Evolutionary conservation across 2,888 invertebrate genomes (phyloP).

Genomic region (Tridacna gigas): DNA sequence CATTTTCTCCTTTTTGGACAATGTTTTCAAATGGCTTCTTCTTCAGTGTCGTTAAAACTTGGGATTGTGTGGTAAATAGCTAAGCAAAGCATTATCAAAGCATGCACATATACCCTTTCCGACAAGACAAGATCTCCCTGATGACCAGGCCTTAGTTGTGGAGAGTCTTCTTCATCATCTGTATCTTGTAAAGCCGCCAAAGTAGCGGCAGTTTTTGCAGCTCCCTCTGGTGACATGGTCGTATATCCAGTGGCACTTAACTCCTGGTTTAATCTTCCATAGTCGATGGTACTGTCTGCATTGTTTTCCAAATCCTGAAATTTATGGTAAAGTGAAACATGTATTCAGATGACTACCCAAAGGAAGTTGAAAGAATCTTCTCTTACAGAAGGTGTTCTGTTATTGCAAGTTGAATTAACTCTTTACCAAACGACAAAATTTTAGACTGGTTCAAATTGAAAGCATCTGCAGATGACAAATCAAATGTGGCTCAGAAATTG

Average conservation of each 20-base stretch:
- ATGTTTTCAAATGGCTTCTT: neutral
- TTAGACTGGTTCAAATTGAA: too few species aligned
- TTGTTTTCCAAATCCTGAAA: conserved; percentile 77
- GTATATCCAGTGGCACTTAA: conserved; percentile 78
- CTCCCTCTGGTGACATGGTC: conserved; percentile 72
- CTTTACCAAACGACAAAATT: too few species aligned
- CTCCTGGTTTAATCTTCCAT: conserved; percentile 78
- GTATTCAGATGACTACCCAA: neutral
- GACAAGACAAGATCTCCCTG: conserved; percentile 42
- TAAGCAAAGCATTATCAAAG: too few species aligned
- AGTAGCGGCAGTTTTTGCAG: conserved; percentile 65
- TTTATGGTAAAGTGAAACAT: neutral
- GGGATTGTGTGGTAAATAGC: neutral
- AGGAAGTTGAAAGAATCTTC: too few species aligned
- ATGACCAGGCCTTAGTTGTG: conserved; percentile 8
- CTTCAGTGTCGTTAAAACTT: neutral
- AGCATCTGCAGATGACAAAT: too few species aligned
- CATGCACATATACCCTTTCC: conserved; percentile 42
- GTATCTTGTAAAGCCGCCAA: conserved; percentile 69
- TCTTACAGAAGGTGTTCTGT: too few species aligned
- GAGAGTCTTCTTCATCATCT: conserved; percentile 63
- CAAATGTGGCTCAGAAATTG: too few species aligned
- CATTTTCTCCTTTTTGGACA: neutral
- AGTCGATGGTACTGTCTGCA: conserved; percentile 79
- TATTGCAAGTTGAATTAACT: too few species aligned